A percentile compares a stretch with the other conserved stretches of the same genome.
phyloP scores from a whole-genome alignment of 1,140 invertebrate genomes.

The Sarcophaga peregrina region DNA sequence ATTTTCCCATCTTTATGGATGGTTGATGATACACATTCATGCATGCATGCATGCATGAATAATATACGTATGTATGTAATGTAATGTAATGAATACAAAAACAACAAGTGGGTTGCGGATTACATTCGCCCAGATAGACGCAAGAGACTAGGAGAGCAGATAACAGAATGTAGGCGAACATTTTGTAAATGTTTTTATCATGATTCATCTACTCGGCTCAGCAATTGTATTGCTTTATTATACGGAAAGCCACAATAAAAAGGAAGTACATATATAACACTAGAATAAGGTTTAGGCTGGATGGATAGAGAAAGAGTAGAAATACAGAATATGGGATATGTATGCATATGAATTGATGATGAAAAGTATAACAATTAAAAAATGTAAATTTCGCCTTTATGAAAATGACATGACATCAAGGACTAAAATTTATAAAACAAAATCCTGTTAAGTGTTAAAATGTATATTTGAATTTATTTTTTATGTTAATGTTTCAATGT shows the following conservation, averaged over 20 bases:
- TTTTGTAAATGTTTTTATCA: background rate
- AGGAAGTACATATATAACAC: too few relatives aligned
- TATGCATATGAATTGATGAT: too few relatives aligned
- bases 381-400: background rate
- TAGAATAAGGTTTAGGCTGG: too few relatives aligned
- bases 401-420: constrained; percentile 8
- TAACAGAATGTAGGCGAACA: background rate
- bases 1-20: background rate
- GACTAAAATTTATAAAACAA: background rate
- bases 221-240: too few relatives aligned
- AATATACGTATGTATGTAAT: background rate
- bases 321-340: too few relatives aligned
- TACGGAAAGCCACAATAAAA: too few relatives aligned
- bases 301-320: too few relatives aligned
- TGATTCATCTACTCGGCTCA: background rate
- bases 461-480: too few relatives aligned
- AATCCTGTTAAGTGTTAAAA: background rate
- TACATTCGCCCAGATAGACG: too few relatives aligned
- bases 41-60: background rate
- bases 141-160: background rate
- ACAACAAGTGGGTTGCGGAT: background rate
- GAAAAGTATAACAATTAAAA: too few relatives aligned
- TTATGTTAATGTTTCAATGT: too few relatives aligned
- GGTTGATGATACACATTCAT: background rate
- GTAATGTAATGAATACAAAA: background rate